Evolutionary conservation across 2,888 invertebrate species (phyloP).

Genomic region (Drosophila nr. medialis): DNA sequence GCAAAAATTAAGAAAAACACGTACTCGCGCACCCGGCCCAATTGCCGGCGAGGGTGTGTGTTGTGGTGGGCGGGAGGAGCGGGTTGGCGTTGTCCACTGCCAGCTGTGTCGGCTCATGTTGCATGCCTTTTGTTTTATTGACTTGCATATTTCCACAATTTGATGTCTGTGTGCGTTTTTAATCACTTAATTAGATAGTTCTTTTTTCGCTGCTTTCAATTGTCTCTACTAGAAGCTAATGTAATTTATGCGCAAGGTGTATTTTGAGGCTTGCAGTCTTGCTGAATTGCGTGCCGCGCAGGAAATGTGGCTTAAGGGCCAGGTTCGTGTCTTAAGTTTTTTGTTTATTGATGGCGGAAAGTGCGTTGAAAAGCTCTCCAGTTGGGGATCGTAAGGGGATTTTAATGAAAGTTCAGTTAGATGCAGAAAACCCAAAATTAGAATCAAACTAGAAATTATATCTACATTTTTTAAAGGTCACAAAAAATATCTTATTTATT

Average conservation of each 20-base stretch:
- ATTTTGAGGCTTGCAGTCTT: conserved; percentile 11
- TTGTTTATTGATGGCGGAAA: conserved; percentile 51
- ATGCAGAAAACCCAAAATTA: neutral
- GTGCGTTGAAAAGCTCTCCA: conserved; percentile 12
- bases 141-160: conserved; percentile 71
- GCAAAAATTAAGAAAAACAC: conserved; percentile 45
- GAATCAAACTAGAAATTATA: neutral
- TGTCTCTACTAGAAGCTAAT: conserved; percentile 52
- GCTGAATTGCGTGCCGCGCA: conserved; percentile 44
- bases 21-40: conserved; percentile 8
- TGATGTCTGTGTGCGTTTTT: conserved; percentile 68
- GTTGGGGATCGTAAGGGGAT: neutral
- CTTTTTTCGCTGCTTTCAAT: conserved; percentile 55
- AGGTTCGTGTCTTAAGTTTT: conserved; percentile 78
- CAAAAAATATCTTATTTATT: too few relatives aligned
- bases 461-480: too few relatives aligned
- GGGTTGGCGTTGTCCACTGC: neutral
- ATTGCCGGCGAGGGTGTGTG: conserved; percentile 15
- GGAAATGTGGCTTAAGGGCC: conserved; percentile 58
- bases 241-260: conserved; percentile 70
- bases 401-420: neutral
- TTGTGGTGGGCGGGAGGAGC: neutral
- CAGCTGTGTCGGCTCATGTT: conserved; percentile 38
- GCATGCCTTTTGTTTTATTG: conserved; percentile 61
- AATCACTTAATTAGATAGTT: conserved; percentile 78